A percentile compares a stretch with the other conserved stretches of the same genome.
phyloP scores from a whole-genome alignment of 2,888 invertebrate species.

The Tanaodytes sp. region DNA sequence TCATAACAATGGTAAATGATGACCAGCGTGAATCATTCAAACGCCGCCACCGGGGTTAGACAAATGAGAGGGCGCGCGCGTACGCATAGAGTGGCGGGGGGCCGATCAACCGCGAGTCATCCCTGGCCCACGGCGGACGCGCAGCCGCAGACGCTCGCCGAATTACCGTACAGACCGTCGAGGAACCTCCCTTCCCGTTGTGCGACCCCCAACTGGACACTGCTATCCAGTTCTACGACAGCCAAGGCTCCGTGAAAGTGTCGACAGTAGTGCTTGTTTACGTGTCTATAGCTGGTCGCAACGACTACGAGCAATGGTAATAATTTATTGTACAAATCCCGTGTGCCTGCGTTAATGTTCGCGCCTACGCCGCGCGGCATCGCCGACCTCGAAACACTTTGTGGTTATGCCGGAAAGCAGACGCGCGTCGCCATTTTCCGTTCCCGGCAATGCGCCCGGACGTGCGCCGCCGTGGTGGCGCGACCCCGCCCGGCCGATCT shows the following conservation, averaged over 20 bases:
- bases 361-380: slow-evolving; percentile 1
- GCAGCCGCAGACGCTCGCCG: slow-evolving; percentile 56
- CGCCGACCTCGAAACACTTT: slow-evolving; percentile 54
- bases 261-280: slow-evolving; percentile 67
- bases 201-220: slow-evolving; percentile 69
- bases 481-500: not conserved
- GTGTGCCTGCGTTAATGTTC: no score
- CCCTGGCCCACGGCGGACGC: slow-evolving; percentile 53
- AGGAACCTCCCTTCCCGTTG: slow-evolving; percentile 72
- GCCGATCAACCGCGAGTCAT: no score
- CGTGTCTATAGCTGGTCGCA: slow-evolving; percentile 63
- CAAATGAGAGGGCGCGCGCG: not conserved
- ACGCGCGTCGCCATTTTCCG: slow-evolving; percentile 71
- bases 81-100: not conserved
- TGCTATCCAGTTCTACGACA: slow-evolving; percentile 68
- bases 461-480: not conserved
- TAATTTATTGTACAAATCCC: no score
- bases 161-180: slow-evolving; percentile 53
- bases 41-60: not conserved
- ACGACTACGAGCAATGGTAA: slow-evolving; percentile 68
- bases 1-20: no score
- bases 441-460: slow-evolving; percentile 57
- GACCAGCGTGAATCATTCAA: no score
- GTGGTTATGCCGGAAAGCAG: slow-evolving; percentile 69
- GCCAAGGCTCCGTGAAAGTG: slow-evolving; percentile 68